Percentiles rank a stretch among this genome's conserved stretches.
Evolutionary conservation across 2,113 vertebrate species (phyloP).

Genomic region (Hippocampus abdominalis): DNA sequence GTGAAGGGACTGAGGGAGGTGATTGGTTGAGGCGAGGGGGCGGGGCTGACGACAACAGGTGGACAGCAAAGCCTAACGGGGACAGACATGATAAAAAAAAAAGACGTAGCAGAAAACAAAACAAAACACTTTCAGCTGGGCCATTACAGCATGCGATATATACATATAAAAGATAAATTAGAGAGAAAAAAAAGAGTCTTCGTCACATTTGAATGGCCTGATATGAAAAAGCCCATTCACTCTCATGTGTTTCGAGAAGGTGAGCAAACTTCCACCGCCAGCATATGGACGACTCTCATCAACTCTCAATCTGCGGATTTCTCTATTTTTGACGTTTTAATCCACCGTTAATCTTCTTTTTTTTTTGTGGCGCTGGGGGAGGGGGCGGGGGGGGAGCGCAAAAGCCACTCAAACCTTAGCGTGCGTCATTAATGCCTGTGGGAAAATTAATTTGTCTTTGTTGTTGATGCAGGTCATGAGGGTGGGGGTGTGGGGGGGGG

Average conservation of each 20-base stretch:
- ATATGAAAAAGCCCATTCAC: too few relatives aligned
- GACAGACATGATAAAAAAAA: too few relatives aligned
- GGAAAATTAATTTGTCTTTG: slow-evolving; percentile 65
- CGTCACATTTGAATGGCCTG: too few relatives aligned
- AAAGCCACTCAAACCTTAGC: slow-evolving; percentile 60
- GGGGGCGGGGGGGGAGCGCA: slow-evolving; percentile 38
- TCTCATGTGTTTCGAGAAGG: background rate
- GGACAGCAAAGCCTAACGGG: too few relatives aligned
- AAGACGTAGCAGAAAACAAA: too few relatives aligned
- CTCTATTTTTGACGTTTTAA: slow-evolving; percentile 75
- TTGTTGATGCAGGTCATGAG: slow-evolving; percentile 61
- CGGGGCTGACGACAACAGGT: too few relatives aligned
- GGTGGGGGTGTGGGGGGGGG: background rate
- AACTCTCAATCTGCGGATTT: slow-evolving; percentile 70
- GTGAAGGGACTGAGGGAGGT: too few relatives aligned
- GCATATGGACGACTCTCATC: slow-evolving; percentile 19
- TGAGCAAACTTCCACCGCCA: slow-evolving; percentile 19
- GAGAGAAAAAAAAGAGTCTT: too few relatives aligned
- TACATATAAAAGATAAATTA: too few relatives aligned
- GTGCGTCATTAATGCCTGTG: slow-evolving; percentile 57
- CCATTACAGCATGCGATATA: too few relatives aligned
- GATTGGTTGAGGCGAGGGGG: too few relatives aligned
- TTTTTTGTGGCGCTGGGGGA: background rate
- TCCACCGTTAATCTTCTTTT: slow-evolving; percentile 72
- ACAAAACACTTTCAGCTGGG: too few relatives aligned